Conservation (phyloP, 2,113 vertebrate species). For the Mastomys natalensis region DNA sequence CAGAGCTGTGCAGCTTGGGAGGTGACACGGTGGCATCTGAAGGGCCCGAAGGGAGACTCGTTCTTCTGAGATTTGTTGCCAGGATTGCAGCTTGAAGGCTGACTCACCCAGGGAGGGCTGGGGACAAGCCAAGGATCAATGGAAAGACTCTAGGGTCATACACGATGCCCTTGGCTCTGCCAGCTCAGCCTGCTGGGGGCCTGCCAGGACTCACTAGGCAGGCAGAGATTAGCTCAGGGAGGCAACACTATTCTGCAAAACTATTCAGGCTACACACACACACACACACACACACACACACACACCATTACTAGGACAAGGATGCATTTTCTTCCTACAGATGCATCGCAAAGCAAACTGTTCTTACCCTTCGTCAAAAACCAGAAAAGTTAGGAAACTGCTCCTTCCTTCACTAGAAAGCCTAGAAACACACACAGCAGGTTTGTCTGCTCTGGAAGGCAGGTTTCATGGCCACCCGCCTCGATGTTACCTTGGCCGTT, state of each 20-base stretch:
- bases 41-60: background rate
- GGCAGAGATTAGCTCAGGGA: background rate
- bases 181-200: constrained; percentile 54
- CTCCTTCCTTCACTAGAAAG: constrained; percentile 2
- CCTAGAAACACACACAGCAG: background rate
- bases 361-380: constrained; percentile 49
- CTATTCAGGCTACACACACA: background rate
- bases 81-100: background rate
- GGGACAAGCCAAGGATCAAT: constrained; percentile 13
- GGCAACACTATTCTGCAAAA: constrained; percentile 46
- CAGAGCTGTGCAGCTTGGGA: background rate
- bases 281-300: no score
- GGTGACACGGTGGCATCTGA: background rate
- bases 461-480: accelerated
- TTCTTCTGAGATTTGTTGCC: background rate
- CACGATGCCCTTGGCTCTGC: constrained; percentile 6
- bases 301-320: background rate
- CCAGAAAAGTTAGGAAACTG: background rate
- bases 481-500: background rate
- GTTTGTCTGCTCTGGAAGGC: background rate
- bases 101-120: constrained; percentile 74
- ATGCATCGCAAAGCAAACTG: constrained; percentile 36
- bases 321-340: background rate
- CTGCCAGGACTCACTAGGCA: constrained; percentile 28
- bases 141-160: constrained; percentile 60